Evolutionary conservation across 1,140 invertebrate genomes (phyloP), one percentile per base, ranked within the genome.

Genomic region (Heterodera schachtii): DNA sequence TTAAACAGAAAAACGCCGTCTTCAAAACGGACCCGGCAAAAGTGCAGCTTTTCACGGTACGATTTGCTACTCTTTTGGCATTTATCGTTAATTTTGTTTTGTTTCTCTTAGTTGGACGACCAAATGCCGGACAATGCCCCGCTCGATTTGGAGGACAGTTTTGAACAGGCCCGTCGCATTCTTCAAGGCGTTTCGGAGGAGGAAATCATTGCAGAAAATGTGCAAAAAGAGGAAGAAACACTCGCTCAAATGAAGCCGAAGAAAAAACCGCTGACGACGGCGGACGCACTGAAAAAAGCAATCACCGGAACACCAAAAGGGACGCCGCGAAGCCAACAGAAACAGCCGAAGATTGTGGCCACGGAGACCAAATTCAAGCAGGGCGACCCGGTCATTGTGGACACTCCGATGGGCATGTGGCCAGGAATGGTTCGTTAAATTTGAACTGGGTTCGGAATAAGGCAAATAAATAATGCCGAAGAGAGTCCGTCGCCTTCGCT

Each of bases 11-110:
- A 19, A 44, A 16, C n/a, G 49, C 19, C 11, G 47, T 73, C 16
- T 81, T 81, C 57, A 82, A 78, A 69, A 41, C 81, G n/a, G 70
- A 82, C 43, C 11, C 67, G 19, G 64, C 57, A 57, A 73, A 57
- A 46, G 78, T 82, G 21, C 41, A 49, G 13, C 75, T 60, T 41
- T 82, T 82, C 46, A 81, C 52, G 57, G 81, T 78, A 64, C 44
- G 47, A 16, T n/a, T 75, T 31, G 31, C 31, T 31, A 31, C 1
- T 31, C 1, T 31, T 31, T 31, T 31, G 31, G 1, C 31, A 31
- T 31, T 31, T 31, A 0, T 0, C 31, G 1, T 31, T 31, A 31
- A 31, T 31, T 31, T 0, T 52, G 6, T 52, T 52, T 52, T 52
- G 6, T 52, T 16, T 46, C 21, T 64, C 19, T 41, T 9, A 78